Base-by-base conservation (phyloP, 2,113 vertebrate genomes). In the Aix galericulata region DNA sequence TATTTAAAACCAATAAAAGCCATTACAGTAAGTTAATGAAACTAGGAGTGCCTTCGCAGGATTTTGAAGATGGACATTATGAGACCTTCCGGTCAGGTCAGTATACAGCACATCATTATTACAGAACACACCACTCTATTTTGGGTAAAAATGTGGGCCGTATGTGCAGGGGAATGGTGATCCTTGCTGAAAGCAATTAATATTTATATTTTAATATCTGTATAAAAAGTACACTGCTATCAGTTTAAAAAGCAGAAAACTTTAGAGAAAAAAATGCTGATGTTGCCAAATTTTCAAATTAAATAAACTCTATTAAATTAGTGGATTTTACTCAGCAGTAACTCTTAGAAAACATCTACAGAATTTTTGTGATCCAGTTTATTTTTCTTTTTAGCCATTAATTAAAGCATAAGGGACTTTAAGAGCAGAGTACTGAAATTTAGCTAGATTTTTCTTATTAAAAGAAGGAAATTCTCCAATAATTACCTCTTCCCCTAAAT, bases 401-500 rank as follows among this genome's bases (percentile, higher is more conserved):
- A 91, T 96, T 96, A 97, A 96, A 97, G 93, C 89, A 97, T 89
- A 96, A 93, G 94, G 79, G 92, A 95, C 97, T 97, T 94, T 76
- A 83, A 94, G 83, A 89, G 79, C 59, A 87, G 82, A 88, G 72
- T 36, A 95, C 88, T 96, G 97, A 97, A 97, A 97, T 96, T 94
- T 94, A 97, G 88, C 88, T 95, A 97, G 96, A 96, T 85, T 88
- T 89, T 97, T 94, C 48, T 52, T 96, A 96, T 95, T 97, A 97
- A 66, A 94, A 64, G 58, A 86, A 94, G 74, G 80, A 89, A 86
- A 90, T 87, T 74, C 86, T 97, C 52, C 82, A 94, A 96, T 97
- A 98, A 98, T 98, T 97, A 98, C 97, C 94, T 97, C 93, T 97
- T 96, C 89, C 93, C 76, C 86, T 97, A 97, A 98, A 97, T 95